A percentile compares a stretch with the other conserved stretches of the same genome.
Conservation (phyloP, 2,888 invertebrate species). For the Cremastobaeus sp. region DNA sequence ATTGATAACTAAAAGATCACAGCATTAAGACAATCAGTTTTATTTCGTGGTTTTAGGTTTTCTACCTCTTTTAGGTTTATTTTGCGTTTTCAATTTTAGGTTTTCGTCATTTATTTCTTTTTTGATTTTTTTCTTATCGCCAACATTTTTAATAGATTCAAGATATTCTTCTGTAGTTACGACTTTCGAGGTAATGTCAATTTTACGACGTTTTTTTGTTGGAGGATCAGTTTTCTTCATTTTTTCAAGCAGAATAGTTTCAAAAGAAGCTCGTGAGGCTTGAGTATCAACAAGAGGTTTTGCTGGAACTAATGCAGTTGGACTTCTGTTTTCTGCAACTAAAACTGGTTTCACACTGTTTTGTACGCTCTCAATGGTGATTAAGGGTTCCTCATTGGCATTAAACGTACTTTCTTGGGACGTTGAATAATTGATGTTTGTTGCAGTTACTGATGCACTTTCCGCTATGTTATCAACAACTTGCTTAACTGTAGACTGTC, state of each 20-base stretch:
- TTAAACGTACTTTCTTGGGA: neutral
- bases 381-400: neutral
- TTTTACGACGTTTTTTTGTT: constrained; percentile 11
- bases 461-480: neutral
- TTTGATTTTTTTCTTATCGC: neutral
- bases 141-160: constrained; percentile 10
- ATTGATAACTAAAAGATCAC: no score
- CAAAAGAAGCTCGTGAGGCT: constrained; percentile 16
- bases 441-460: neutral
- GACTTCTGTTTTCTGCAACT: neutral
- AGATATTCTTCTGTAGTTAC: constrained; percentile 14
- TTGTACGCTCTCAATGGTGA: neutral
- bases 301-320: neutral
- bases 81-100: neutral
- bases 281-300: constrained; percentile 12
- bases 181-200: constrained; percentile 6
- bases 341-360: no score
- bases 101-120: no score
- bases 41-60: constrained; percentile 1
- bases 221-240: constrained; percentile 13
- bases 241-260: constrained; percentile 13
- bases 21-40: neutral
- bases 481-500: neutral
- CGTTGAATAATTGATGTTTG: neutral
- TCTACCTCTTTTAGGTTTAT: constrained; percentile 19